Conservation (phyloP, 2,797 vertebrate genomes). For the Trichosurus vulpecula region DNA sequence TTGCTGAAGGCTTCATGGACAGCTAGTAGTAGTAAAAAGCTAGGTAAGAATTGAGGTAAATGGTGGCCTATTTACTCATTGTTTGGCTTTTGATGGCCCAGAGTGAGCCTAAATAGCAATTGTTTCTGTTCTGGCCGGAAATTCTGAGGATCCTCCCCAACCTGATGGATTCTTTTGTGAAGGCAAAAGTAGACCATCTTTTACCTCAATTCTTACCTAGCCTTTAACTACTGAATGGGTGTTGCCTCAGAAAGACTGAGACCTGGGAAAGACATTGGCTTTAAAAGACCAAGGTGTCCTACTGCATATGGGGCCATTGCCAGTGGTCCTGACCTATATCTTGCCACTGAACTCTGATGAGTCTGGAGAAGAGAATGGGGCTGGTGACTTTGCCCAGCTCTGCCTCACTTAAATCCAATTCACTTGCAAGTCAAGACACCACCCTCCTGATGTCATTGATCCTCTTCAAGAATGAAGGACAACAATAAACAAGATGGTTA, state of each 20-base stretch:
- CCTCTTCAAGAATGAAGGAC: background rate
- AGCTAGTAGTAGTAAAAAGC: background rate
- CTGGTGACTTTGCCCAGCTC: background rate
- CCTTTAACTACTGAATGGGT: background rate
- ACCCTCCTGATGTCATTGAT: background rate
- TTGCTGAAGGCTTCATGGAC: background rate
- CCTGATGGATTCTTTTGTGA: background rate
- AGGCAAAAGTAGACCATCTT: background rate
- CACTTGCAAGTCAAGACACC: background rate
- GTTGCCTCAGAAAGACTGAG: background rate
- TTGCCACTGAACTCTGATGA: background rate
- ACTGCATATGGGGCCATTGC: background rate
- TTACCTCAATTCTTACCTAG: background rate
- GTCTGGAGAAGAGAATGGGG: background rate
- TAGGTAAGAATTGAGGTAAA: background rate
- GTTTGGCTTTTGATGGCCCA: background rate
- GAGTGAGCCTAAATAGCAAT: background rate
- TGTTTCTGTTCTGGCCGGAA: background rate
- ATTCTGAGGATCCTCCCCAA: background rate
- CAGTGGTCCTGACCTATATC: background rate
- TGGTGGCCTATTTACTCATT: background rate
- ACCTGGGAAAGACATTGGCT: background rate
- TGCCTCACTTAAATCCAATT: background rate
- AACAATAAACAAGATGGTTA: background rate
- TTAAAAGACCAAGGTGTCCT: background rate